Percentiles rank a stretch among this genome's conserved stretches.
These are phyloP conservation scores for Amphipoea lucens DNA, from an alignment of 2,888 invertebrate genomes.

Conservation along the genomic window DNA sequence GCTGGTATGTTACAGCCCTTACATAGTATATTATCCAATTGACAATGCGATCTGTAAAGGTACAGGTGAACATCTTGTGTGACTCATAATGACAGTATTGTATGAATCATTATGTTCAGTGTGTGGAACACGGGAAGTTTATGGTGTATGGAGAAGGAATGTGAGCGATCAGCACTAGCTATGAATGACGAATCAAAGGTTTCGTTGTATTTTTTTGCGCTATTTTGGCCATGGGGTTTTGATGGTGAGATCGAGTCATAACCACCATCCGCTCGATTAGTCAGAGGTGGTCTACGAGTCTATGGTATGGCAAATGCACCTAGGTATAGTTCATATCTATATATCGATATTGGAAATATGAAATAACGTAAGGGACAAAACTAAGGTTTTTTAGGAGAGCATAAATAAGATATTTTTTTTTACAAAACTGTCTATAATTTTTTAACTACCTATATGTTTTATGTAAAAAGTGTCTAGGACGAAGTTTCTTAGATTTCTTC, in stretches of 20 bases:
- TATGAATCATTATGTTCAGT: constrained; percentile 72
- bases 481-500: too few relatives aligned
- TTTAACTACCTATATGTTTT: too few relatives aligned
- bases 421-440: too few relatives aligned
- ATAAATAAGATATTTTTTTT: too few relatives aligned
- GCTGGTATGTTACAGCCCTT: constrained; percentile 36
- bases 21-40: constrained; percentile 53
- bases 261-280: constrained; percentile 24
- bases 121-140: constrained; percentile 75
- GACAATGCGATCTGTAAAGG: constrained; percentile 62
- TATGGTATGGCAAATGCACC: neutral
- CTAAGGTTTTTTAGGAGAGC: too few relatives aligned
- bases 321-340: neutral
- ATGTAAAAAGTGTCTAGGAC: too few relatives aligned
- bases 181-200: constrained; percentile 59
- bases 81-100: constrained; percentile 70
- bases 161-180: constrained; percentile 61
- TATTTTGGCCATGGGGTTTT: constrained; percentile 42
- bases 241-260: neutral
- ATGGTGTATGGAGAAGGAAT: constrained; percentile 70
- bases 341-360: too few relatives aligned
- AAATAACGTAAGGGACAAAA: too few relatives aligned
- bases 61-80: constrained; percentile 72
- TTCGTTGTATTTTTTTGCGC: constrained; percentile 46
- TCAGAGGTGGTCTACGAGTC: constrained; percentile 17